Evolutionary conservation across 2,888 invertebrate genomes (phyloP).

Genomic region (Nephrocerus scutellatus): DNA sequence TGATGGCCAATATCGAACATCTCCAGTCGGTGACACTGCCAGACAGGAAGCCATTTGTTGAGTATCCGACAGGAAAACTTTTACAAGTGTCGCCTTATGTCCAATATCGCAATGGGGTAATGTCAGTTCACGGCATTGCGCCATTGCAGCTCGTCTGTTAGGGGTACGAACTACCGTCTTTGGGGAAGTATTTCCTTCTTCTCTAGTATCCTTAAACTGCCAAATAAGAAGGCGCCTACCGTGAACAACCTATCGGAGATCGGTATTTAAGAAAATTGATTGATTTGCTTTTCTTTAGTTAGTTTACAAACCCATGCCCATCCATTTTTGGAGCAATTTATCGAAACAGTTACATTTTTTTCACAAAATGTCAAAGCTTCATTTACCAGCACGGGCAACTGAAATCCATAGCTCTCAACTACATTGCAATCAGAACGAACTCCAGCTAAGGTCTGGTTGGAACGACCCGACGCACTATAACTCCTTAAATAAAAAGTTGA

Average conservation of each 20-base stretch:
- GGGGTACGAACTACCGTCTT: slow-evolving; percentile 43
- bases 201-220: slow-evolving; percentile 57
- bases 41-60: slow-evolving; percentile 73
- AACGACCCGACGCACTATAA: slow-evolving; percentile 55
- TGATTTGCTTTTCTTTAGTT: neutral
- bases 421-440: slow-evolving; percentile 67
- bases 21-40: slow-evolving; percentile 89
- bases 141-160: slow-evolving; percentile 46
- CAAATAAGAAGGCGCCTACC: slow-evolving; percentile 80
- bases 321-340: slow-evolving; percentile 50
- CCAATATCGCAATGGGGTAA: slow-evolving; percentile 88
- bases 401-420: slow-evolving; percentile 72
- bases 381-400: slow-evolving; percentile 80
- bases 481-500: slow-evolving; percentile 38
- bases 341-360: slow-evolving; percentile 49
- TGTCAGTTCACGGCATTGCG: slow-evolving; percentile 75
- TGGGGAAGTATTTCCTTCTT: slow-evolving; percentile 25
- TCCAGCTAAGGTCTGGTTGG: slow-evolving; percentile 64
- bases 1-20: slow-evolving; percentile 85
- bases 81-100: slow-evolving; percentile 78
- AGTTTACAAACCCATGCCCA: slow-evolving; percentile 56
- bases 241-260: slow-evolving; percentile 63
- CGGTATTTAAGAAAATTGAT: slow-evolving; percentile 3
- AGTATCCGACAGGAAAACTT: slow-evolving; percentile 58
- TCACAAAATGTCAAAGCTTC: slow-evolving; percentile 80